Conservation (phyloP, 2,888 invertebrate genomes). For the Xestia rhomboidea region DNA sequence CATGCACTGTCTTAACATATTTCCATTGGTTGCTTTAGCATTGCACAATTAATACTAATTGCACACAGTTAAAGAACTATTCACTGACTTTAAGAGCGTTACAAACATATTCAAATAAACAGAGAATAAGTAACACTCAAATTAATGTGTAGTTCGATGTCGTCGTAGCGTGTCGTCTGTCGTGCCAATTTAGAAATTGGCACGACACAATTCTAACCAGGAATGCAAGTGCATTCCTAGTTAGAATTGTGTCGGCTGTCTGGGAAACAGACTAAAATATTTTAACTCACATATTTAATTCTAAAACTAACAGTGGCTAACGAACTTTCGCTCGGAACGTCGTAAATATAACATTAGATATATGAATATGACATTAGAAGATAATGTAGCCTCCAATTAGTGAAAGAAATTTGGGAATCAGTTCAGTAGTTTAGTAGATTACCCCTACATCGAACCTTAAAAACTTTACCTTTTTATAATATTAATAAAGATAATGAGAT, state of each 20-base stretch:
- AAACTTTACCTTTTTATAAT: neutral
- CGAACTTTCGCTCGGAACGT: neutral
- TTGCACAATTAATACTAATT: neutral
- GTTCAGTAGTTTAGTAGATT: neutral
- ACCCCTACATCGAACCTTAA: neutral
- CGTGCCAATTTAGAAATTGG: conserved; percentile 1
- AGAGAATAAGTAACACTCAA: neutral
- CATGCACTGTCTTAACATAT: too few species aligned
- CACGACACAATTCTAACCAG: too few species aligned
- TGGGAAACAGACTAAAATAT: neutral
- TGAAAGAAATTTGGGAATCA: neutral
- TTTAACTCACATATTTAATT: neutral
- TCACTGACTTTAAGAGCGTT: neutral
- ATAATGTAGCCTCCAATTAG: neutral
- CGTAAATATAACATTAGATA: neutral
- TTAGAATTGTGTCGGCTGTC: neutral
- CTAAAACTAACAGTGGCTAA: neutral
- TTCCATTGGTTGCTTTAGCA: neutral
- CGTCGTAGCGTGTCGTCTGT: neutral
- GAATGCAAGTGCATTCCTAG: too few species aligned
- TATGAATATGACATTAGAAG: accelerated
- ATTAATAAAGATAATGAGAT: too few species aligned
- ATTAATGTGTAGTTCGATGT: neutral
- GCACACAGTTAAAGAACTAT: neutral
- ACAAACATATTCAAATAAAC: conserved; percentile 5